Base-by-base conservation (phyloP, 2,113 vertebrate genomes). In the Ranitomeya imitator region DNA sequence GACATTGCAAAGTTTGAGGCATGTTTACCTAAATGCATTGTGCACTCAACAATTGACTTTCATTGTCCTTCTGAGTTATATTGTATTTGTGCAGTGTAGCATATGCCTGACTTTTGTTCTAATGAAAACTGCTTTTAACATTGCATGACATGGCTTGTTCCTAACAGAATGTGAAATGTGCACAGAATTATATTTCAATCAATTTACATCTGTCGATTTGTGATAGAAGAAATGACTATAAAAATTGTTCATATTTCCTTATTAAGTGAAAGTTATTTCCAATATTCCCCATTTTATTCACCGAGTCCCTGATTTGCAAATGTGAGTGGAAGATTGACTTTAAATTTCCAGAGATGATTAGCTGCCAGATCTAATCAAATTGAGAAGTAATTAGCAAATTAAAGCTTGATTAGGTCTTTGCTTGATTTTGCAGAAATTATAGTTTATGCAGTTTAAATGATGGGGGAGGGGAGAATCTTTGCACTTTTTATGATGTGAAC, bases 321-420 rank as follows among this genome's bases (percentile, higher is more conserved):
- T 94, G 73, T 93, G 94, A 94, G 90, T 94, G 93, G 94, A 94
- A 94, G 93, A 94, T 94, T 94, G 93, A 93, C 95, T 95, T 95
- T 94, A 94, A 73, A 90, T 94, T 95, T 95, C 89, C 88, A 93
- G 91, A 92, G 91, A 94, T 96, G 95, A 96, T 96, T 95, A 95
- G 92, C 94, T 96, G 94, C 94, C 95, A 95, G 91, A 91, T 92
- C 90, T 96, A 96, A 96, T 96, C 95, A 96, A 95, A 96, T 96
- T 96, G 94, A 95, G 93, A 94, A 94, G 94, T 94, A 96, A 95
- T 96, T 96, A 95, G 91, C 91, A 95, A 95, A 96, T 96, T 95
- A 95, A 95, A 96, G 95, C 94, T 94, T 96, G 95, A 96, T 96
- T 95, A 96, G 94, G 91, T 95, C 94, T 94, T 95, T 95, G 91